phyloP scores from a whole-genome alignment of 2,113 vertebrate genomes.

The Gasterosteus aculeatus region DNA sequence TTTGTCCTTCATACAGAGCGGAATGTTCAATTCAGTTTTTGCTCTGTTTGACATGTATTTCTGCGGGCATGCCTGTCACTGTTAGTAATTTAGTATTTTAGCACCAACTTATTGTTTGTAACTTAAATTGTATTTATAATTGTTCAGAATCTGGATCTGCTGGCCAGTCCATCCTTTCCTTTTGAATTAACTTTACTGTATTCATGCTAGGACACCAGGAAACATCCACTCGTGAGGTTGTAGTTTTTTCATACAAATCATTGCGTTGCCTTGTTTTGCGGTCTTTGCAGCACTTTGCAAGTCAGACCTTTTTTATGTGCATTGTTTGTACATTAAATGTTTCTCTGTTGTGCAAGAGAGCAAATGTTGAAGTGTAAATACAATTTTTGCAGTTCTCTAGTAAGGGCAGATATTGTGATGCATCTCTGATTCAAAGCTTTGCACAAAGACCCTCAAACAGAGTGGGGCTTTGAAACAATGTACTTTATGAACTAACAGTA shows the following conservation, averaged over 20 bases:
- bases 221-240: not conserved
- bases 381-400: not conserved
- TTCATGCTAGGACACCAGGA: not conserved
- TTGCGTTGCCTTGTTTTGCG: not conserved
- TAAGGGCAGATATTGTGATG: not conserved
- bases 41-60: not conserved
- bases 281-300: not conserved
- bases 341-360: not conserved
- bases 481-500: not conserved
- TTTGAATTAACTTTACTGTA: not conserved
- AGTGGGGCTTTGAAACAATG: not conserved
- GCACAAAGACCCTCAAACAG: not conserved
- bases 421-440: not conserved
- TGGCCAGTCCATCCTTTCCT: constrained; percentile 69
- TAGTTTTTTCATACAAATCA: not conserved
- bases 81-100: not conserved
- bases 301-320: not conserved
- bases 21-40: not conserved
- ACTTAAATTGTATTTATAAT: constrained; percentile 13
- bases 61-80: not conserved
- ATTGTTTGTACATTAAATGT: not conserved
- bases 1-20: not conserved
- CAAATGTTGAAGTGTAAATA: constrained; percentile 21
- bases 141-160: constrained; percentile 70
- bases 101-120: constrained; percentile 2